Evolutionary conservation across 64 coral and sea anemone genomes (phyloP).

Genomic region (Actinia equina): DNA sequence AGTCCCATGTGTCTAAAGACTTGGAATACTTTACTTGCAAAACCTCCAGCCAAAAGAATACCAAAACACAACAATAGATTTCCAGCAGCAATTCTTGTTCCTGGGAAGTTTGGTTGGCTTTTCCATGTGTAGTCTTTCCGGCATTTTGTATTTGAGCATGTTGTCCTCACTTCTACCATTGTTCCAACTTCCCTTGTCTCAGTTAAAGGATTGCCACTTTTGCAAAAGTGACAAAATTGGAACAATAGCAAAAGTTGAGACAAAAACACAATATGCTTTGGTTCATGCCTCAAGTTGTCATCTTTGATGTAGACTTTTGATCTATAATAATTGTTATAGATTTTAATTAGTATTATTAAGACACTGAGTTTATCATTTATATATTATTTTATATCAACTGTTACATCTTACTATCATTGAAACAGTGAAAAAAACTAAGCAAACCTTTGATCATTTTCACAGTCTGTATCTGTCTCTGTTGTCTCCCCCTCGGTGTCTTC

Average conservation of each 20-base stretch:
- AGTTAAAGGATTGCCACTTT: conserved; percentile 35
- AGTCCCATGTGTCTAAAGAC: conserved; percentile 24
- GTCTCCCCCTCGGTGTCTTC: background rate
- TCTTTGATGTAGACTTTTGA: background rate
- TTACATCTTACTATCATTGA: no score
- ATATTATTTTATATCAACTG: no score
- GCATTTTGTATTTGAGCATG: conserved; percentile 40
- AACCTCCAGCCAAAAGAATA: conserved; percentile 18
- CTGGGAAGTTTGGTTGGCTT: conserved; percentile 43
- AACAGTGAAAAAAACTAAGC: no score
- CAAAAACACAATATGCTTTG: conserved; percentile 57
- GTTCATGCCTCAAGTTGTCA: conserved; percentile 24
- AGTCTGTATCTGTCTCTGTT: background rate
- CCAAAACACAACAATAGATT: conserved; percentile 42
- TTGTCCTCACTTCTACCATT: conserved; percentile 26
- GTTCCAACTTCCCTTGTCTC: conserved; percentile 35
- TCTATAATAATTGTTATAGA: background rate
- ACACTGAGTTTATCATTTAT: no score
- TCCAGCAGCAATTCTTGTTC: conserved; percentile 40
- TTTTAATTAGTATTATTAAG: no score
- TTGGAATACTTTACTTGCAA: conserved; percentile 7
- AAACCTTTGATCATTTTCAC: background rate
- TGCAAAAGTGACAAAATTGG: conserved; percentile 60
- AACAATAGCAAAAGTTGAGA: conserved; percentile 55
- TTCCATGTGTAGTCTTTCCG: conserved; percentile 37